Conservation (phyloP, 1,140 invertebrate species). For the Conopomorpha cramerella region DNA sequence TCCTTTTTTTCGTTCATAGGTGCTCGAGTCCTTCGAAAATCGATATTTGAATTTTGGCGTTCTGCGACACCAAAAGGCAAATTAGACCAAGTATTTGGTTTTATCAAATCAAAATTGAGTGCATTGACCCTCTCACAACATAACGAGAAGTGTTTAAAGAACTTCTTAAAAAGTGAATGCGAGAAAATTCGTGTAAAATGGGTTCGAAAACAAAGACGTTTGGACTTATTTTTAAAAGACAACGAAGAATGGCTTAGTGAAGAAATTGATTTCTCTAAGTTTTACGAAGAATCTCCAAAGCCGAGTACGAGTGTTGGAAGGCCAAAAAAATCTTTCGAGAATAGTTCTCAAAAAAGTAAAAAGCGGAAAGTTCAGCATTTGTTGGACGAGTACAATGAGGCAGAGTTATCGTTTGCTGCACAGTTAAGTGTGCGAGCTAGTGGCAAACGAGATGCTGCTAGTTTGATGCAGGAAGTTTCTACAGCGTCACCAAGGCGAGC, state of each 20-base stretch:
- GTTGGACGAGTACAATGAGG: not conserved
- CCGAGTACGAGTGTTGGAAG: not conserved
- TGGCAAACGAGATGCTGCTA: not conserved
- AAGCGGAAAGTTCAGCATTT: not conserved
- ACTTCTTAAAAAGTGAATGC: not conserved
- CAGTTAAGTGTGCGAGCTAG: not conserved
- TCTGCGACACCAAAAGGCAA: too few species aligned
- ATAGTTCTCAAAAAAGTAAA: not conserved
- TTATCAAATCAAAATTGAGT: too few species aligned
- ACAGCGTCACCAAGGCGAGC: not conserved
- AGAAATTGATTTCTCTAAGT: not conserved
- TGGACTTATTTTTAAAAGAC: not conserved
- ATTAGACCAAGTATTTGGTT: too few species aligned
- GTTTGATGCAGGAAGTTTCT: not conserved
- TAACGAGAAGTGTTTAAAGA: not conserved
- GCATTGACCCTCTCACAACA: not conserved
- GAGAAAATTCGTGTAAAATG: constrained; percentile 1
- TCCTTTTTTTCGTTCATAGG: not conserved
- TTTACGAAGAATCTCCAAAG: not conserved
- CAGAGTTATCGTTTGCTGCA: not conserved
- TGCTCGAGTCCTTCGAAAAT: not conserved
- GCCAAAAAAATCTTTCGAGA: not conserved
- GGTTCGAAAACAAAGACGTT: not conserved
- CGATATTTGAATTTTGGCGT: too few species aligned
- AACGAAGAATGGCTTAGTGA: not conserved